Base-by-base conservation (phyloP, 2,888 invertebrate species). In the Eulithis testata region DNA sequence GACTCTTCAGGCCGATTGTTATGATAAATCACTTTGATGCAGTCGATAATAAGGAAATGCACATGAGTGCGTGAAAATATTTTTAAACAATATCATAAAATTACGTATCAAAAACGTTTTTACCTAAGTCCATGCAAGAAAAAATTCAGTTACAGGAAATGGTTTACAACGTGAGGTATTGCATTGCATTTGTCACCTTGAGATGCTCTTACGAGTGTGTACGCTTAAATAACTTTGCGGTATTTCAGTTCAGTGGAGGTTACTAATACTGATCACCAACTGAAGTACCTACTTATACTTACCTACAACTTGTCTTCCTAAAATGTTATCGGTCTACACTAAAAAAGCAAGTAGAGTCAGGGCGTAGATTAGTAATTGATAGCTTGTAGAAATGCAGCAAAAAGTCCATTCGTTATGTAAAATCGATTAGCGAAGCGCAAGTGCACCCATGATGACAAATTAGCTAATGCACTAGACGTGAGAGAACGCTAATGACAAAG, bases 401-500 rank as follows among this genome's bases (percentile, higher is more conserved):
- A 67, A 66, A 66, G 53, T 65, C 56, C 58, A 70, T 68, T 40
- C 71, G 75, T 77, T 70, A 78, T 75, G 76, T 78, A 77, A 77
- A 78, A 77, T 76, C 80, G 80, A 80, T 83, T 78, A 80, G 74
- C 73, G 76, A 80, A 79, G 78, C 76, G 73, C 77, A 76, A 72
- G 74, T 73, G 74, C 76, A 74, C 73, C 76, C 72, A 71, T 76
- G 85, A 87, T 89, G 87, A 89, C 87, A 90, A 90, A 89, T 90
- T 90, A 87, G 87, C 85, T 85, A 88, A 88, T 86, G 83, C 82
- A 84, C 82, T 84, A 83, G 86, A 89, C 89, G 91, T 89, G 87
- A 88, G 88, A 87, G 84, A 83, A 84, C 84, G 87, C 84, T 88
- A 89, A 88, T 88, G 89, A 89, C 87, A 85, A 85, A 86, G 85